Evolutionary conservation across 2,797 vertebrate species (phyloP).

Genomic region (Lemur catta): DNA sequence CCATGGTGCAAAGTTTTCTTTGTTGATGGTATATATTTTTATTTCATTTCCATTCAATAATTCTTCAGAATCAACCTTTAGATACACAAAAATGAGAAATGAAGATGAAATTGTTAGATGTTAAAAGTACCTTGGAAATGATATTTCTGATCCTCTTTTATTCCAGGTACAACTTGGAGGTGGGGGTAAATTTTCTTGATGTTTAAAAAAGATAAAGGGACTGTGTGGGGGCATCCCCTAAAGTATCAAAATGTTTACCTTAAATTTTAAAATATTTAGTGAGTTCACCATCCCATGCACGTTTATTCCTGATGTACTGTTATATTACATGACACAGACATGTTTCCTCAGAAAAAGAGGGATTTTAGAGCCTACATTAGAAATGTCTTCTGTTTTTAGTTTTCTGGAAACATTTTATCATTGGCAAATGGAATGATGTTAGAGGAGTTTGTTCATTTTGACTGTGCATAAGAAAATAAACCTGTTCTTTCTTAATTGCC

Average conservation of each 20-base stretch:
- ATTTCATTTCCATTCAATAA: background rate
- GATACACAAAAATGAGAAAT: background rate
- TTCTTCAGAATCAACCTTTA: background rate
- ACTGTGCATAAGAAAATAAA: background rate
- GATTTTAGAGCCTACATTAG: background rate
- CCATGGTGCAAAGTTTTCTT: background rate
- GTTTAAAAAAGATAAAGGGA: conserved; percentile 4
- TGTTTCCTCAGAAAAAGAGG: background rate
- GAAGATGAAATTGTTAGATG: background rate
- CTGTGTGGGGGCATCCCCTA: background rate
- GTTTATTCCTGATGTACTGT: background rate
- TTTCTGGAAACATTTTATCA: background rate
- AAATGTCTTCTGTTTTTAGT: background rate
- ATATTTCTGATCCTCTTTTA: background rate
- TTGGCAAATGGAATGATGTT: background rate
- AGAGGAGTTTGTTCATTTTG: background rate
- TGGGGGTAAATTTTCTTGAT: background rate
- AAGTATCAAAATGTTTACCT: conserved; percentile 4
- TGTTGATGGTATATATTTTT: background rate
- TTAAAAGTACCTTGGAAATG: background rate
- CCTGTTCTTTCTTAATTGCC: background rate
- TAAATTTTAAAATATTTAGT: background rate
- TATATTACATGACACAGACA: background rate
- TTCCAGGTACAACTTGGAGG: background rate
- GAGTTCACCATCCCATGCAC: background rate